Evolutionary conservation across 2,888 invertebrate species (phyloP).

Genomic region (Pristionchus exspectatus): DNA sequence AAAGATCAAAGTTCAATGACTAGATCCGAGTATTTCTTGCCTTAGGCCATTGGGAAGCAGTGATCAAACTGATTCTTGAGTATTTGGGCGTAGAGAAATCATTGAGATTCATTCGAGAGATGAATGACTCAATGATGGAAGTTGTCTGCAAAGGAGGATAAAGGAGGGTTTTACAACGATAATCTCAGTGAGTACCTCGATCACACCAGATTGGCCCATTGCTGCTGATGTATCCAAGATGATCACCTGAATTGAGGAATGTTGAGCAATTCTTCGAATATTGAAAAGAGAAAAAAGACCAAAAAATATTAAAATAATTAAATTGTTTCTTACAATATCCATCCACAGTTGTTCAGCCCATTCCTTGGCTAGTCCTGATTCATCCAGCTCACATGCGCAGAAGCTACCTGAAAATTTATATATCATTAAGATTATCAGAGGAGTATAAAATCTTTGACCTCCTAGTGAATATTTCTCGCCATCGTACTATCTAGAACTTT

Average conservation of each 20-base stretch:
- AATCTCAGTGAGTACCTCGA: not conserved
- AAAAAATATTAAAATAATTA: not conserved
- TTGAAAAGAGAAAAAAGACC: not conserved
- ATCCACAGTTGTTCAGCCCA: slow-evolving; percentile 37
- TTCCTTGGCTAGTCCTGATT: slow-evolving; percentile 21
- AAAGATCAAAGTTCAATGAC: not conserved
- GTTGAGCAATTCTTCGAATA: not conserved
- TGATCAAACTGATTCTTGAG: slow-evolving; percentile 32
- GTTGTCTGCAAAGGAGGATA: not conserved
- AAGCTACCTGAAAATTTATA: not conserved
- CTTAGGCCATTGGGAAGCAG: slow-evolving; percentile 24
- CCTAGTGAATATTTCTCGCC: not conserved
- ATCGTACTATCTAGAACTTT: not conserved
- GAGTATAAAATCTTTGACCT: too few relatives aligned
- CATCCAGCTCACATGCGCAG: slow-evolving; percentile 13
- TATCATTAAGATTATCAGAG: not conserved
- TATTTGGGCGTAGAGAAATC: slow-evolving; percentile 30
- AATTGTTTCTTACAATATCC: not conserved
- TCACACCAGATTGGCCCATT: slow-evolving; percentile 21
- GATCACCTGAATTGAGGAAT: not conserved
- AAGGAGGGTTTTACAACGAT: not conserved
- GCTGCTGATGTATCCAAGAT: slow-evolving; percentile 35
- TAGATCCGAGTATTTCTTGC: not conserved
- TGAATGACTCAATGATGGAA: slow-evolving; percentile 42
- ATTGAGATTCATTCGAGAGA: slow-evolving; percentile 19